Evolutionary conservation across 2,888 invertebrate species (phyloP).

Genomic region (Entomobrya multifasciata): DNA sequence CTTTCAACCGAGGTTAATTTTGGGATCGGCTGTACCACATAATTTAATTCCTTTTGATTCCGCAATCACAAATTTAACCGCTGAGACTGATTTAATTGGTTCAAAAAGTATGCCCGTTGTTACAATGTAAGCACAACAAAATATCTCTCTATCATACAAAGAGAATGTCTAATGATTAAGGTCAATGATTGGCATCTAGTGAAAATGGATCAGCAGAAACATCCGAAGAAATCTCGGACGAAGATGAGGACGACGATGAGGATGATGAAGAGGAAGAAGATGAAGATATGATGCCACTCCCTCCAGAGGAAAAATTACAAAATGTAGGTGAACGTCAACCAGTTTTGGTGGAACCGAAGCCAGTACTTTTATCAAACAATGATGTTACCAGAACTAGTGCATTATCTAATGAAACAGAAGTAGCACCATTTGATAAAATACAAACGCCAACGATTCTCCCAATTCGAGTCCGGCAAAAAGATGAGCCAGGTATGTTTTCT

Average conservation of each 20-base stretch:
- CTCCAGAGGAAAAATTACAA: no score
- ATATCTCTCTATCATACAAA: background rate
- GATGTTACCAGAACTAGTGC: background rate
- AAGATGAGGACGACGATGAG: constrained; percentile 46
- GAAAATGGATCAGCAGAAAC: constrained; percentile 35
- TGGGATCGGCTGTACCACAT: background rate
- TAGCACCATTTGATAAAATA: background rate
- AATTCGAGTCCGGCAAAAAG: constrained; percentile 58
- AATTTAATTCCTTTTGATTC: background rate
- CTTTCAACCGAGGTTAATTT: background rate
- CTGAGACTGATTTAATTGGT: background rate
- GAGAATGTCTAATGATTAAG: no score
- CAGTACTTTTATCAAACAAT: background rate
- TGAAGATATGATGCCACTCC: background rate
- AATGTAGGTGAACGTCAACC: background rate
- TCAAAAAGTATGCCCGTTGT: background rate
- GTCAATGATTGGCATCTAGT: background rate
- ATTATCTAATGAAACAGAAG: background rate
- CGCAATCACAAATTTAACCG: background rate
- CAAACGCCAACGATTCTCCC: constrained; percentile 19
- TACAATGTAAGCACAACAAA: constrained; percentile 6
- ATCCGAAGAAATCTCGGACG: constrained; percentile 60
- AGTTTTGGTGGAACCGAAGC: constrained; percentile 34
- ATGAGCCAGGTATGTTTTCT: constrained; percentile 42
- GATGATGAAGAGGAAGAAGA: constrained; percentile 49